A percentile compares a stretch with the other conserved stretches of the same genome.
phyloP scores from a whole-genome alignment of 2,113 vertebrate genomes.

The Chionomys nivalis region DNA sequence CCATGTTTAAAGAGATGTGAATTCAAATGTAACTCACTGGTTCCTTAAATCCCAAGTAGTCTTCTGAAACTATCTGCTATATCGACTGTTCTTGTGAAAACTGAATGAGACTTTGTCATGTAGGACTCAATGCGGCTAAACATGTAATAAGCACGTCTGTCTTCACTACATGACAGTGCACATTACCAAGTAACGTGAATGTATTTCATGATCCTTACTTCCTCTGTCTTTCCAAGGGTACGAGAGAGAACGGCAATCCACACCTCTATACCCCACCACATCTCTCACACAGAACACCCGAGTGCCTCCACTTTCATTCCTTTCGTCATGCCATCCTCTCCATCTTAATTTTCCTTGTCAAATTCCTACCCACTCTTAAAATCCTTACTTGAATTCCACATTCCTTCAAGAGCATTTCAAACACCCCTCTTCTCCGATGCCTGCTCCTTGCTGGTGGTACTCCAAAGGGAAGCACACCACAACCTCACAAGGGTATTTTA shows the following conservation, averaged over 20 bases:
- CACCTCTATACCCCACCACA: neutral
- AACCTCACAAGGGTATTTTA: neutral
- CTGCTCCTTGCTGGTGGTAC: neutral
- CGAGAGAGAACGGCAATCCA: neutral
- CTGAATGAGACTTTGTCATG: neutral
- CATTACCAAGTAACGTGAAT: neutral
- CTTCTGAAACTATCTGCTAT: neutral
- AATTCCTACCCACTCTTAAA: conserved; percentile 45
- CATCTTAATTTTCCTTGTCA: neutral
- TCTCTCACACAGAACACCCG: neutral
- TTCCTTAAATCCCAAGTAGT: neutral
- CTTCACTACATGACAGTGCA: neutral
- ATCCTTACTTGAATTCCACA: conserved; percentile 18
- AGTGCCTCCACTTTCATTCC: neutral
- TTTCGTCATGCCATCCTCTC: neutral
- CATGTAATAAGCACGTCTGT: neutral
- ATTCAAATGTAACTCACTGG: conserved; percentile 34
- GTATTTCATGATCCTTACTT: neutral
- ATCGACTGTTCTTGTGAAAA: neutral
- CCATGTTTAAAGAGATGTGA: neutral
- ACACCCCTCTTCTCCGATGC: neutral
- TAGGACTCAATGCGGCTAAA: neutral
- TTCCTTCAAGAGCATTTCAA: conserved; percentile 44
- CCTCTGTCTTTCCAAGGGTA: neutral
- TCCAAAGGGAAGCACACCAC: conserved; percentile 48